These are phyloP conservation scores for Prietella phreatophila DNA, from an alignment of 2,113 vertebrate species.

Conservation along the genomic window DNA sequence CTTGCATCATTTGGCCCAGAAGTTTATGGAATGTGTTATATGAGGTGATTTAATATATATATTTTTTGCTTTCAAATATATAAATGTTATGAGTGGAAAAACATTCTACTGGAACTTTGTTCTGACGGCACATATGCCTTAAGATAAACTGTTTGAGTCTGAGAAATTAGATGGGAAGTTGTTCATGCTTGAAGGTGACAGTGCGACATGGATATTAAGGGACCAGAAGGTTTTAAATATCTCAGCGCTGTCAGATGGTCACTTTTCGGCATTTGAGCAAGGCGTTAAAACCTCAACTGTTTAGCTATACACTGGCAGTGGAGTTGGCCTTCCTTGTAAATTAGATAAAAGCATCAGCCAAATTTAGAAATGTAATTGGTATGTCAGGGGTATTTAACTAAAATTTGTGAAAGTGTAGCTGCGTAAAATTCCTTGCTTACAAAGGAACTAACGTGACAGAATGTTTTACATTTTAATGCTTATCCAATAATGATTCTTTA, in stretches of 20 bases:
- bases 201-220: neutral
- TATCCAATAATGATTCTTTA: neutral
- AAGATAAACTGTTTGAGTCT: neutral
- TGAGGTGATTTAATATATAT: neutral
- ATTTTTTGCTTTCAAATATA: neutral
- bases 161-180: neutral
- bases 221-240: neutral
- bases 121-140: neutral
- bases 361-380: neutral
- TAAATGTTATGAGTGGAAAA: neutral
- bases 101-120: neutral
- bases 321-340: neutral
- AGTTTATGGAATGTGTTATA: neutral
- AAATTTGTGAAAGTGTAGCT: neutral
- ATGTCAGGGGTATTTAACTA: neutral
- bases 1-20: neutral
- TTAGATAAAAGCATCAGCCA: neutral
- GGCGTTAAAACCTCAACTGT: neutral
- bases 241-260: neutral
- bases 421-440: neutral
- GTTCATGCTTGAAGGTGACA: neutral
- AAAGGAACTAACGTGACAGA: neutral
- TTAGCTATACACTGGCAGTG: neutral
- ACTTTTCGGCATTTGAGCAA: neutral
- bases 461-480: neutral